phyloP scores from a whole-genome alignment of 2,113 vertebrate genomes.

The Plecturocebus donacophilus region DNA sequence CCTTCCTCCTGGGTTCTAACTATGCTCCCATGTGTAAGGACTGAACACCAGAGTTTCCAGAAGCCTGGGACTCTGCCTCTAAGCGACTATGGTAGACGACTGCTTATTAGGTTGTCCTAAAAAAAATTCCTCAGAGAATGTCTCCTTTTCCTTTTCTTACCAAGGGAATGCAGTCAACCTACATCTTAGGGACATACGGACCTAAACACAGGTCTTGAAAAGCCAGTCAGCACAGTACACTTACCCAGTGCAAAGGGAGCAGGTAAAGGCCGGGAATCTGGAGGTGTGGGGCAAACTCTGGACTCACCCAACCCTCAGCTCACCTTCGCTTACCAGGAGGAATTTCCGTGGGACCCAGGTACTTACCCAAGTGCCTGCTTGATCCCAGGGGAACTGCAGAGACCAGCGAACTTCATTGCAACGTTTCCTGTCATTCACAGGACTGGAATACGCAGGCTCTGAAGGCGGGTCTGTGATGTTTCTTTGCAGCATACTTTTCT shows the following conservation, averaged over 20 bases:
- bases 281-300: background rate
- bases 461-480: rapidly evolving
- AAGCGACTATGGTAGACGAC: too few species aligned
- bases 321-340: rapidly evolving
- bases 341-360: background rate
- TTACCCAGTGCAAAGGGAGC: rapidly evolving
- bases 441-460: too few species aligned
- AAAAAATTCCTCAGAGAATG: background rate
- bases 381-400: rapidly evolving
- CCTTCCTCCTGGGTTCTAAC: background rate
- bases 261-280: rapidly evolving
- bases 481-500: too few species aligned
- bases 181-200: too few species aligned
- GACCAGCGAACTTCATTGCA: background rate
- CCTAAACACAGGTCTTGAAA: background rate
- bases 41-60: background rate
- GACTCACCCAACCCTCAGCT: rapidly evolving
- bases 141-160: background rate
- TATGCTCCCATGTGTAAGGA: background rate
- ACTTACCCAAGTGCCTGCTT: background rate
- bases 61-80: background rate
- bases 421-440: rapidly evolving
- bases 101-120: background rate
- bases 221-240: rapidly evolving
- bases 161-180: background rate